A percentile compares a stretch with the other conserved stretches of the same genome.
Evolutionary conservation across 2,113 vertebrate genomes (phyloP).

Genomic region (Muntiacus muntjak): DNA sequence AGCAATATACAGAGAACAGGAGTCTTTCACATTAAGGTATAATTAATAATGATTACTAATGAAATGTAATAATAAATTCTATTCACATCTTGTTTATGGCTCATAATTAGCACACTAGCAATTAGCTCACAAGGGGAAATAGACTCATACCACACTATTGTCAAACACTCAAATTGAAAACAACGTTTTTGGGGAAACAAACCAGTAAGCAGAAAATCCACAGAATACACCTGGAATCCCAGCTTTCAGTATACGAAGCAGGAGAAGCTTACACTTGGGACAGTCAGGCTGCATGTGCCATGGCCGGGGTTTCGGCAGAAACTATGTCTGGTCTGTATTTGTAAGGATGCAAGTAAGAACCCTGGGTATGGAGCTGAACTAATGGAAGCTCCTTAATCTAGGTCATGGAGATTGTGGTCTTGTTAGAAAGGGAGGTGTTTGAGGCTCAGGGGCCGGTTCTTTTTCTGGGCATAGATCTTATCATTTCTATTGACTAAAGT

Average conservation of each 20-base stretch:
- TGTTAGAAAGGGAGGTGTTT: neutral
- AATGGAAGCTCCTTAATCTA: neutral
- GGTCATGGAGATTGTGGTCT: neutral
- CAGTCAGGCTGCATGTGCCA: fast-evolving
- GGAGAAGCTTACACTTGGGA: fast-evolving
- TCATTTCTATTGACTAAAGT: neutral
- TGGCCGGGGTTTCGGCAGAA: neutral
- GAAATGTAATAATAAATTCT: neutral
- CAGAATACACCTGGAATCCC: neutral
- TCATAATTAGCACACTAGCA: neutral
- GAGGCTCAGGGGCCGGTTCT: neutral
- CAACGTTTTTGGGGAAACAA: neutral
- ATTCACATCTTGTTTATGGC: neutral
- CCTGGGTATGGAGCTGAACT: neutral
- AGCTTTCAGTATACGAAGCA: neutral
- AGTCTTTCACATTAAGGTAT: neutral
- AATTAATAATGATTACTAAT: neutral
- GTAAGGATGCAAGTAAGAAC: neutral
- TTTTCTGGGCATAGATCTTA: neutral
- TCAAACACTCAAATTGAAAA: neutral
- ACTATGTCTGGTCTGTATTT: neutral
- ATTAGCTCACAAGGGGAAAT: neutral
- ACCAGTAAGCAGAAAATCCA: neutral
- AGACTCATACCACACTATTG: neutral
- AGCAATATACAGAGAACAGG: neutral